These are phyloP conservation scores for Botrylloides violaceus DNA, from an alignment of 23 tunicate genomes.

Conservation along the genomic window DNA sequence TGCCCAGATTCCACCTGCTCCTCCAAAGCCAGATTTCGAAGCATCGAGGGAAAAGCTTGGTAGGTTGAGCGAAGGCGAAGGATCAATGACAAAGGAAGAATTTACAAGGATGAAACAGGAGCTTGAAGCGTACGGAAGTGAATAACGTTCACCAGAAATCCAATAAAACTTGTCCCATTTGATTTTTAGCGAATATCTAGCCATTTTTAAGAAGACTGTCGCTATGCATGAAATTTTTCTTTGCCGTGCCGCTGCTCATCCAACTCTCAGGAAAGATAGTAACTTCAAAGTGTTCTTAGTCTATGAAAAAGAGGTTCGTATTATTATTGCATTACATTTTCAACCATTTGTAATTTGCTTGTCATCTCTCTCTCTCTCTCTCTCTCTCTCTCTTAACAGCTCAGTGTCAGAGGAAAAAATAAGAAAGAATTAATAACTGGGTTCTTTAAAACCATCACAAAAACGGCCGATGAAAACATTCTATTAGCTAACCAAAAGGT, in stretches of 20 bases:
- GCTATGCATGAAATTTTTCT: slow-evolving; percentile 93
- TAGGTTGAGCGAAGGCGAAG: slow-evolving; percentile 81
- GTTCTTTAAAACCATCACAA: slow-evolving; percentile 66
- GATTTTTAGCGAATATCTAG: slow-evolving; percentile 66
- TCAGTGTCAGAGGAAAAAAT: slow-evolving; percentile 92
- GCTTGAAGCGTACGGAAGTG: slow-evolving; percentile 75
- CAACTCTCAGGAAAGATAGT: slow-evolving; percentile 36
- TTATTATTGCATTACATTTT: not conserved
- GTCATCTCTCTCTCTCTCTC: too few species aligned
- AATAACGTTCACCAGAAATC: not conserved
- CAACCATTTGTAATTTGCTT: not conserved
- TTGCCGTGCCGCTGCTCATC: slow-evolving; percentile 66
- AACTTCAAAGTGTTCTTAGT: slow-evolving; percentile 88
- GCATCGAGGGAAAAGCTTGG: slow-evolving; percentile 83
- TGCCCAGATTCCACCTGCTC: slow-evolving; percentile 79
- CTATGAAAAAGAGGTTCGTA: slow-evolving; percentile 70
- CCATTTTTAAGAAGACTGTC: slow-evolving; percentile 96
- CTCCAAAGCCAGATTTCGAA: slow-evolving; percentile 69
- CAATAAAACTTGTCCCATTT: not conserved
- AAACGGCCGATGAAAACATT: slow-evolving; percentile 78
- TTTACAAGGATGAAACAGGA: slow-evolving; percentile 84
- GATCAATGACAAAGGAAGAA: slow-evolving; percentile 90
- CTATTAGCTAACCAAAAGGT: slow-evolving; percentile 74
- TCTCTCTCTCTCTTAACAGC: slow-evolving; percentile 29
- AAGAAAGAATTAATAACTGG: slow-evolving; percentile 85